Conservation (phyloP, 1,140 invertebrate species). For the Agrilus planipennis region DNA sequence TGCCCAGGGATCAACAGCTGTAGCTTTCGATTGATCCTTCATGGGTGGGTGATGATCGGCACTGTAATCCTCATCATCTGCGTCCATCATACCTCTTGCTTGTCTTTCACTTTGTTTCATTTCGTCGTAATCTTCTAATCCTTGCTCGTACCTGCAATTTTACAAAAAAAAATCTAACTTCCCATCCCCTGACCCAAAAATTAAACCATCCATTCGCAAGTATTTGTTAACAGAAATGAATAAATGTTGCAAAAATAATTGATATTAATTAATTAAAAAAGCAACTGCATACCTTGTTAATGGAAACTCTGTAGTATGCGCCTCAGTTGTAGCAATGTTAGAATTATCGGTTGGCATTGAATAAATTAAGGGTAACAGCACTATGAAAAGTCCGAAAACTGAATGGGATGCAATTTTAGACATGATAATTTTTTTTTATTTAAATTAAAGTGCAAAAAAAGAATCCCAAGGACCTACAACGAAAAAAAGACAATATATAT, state of each 20-base stretch:
- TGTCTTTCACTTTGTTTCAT: constrained; percentile 18
- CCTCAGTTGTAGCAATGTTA: constrained; percentile 10
- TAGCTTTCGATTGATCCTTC: constrained; percentile 30
- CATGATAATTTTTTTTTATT: background rate
- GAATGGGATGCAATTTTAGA: background rate
- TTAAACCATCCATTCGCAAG: background rate
- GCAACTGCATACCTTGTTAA: constrained; percentile 1
- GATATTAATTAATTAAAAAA: constrained; percentile 1
- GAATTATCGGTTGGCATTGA: constrained; percentile 3
- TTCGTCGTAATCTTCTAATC: constrained; percentile 27
- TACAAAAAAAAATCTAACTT: background rate
- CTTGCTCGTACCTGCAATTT: constrained; percentile 24
- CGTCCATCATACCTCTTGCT: constrained; percentile 24
- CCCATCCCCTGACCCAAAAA: background rate
- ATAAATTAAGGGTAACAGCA: constrained; percentile 3
- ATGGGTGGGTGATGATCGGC: constrained; percentile 27
- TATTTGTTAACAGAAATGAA: background rate
- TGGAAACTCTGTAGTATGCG: background rate
- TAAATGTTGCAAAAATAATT: background rate
- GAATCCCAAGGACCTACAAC: background rate
- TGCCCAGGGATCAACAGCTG: constrained; percentile 52
- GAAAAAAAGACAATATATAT: background rate
- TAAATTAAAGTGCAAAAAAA: background rate
- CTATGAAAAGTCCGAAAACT: constrained; percentile 6
- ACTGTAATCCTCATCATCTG: constrained; percentile 15